These are phyloP conservation scores for Pipa parva DNA, from an alignment of 2,113 vertebrate genomes.

Conservation along the genomic window DNA sequence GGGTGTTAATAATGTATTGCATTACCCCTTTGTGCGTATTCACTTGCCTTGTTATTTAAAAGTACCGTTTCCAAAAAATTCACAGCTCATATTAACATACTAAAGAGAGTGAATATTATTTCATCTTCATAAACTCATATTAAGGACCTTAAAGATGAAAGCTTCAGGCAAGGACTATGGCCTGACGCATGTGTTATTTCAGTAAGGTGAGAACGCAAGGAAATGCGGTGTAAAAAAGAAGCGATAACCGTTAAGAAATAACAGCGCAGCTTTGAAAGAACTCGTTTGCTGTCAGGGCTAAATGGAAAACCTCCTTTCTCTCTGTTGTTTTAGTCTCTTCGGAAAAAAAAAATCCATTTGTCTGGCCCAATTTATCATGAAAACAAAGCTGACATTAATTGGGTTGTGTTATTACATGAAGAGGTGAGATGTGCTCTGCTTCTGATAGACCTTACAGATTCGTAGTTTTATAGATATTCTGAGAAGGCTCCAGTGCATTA, in stretches of 20 bases:
- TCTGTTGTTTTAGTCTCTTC: constrained; percentile 37
- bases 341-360: constrained; percentile 51
- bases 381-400: constrained; percentile 54
- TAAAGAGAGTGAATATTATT: background rate
- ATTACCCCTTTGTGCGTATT: background rate
- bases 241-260: constrained; percentile 9
- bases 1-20: background rate
- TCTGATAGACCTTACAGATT: constrained; percentile 55
- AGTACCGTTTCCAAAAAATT: background rate
- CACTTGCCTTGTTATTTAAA: background rate
- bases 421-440: constrained; percentile 48
- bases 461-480: constrained; percentile 56
- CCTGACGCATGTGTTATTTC: background rate
- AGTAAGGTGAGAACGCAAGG: constrained; percentile 8
- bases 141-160: background rate
- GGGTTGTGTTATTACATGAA: constrained; percentile 49
- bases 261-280: background rate
- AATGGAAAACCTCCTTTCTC: constrained; percentile 11
- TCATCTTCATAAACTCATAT: background rate
- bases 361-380: constrained; percentile 52
- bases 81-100: background rate
- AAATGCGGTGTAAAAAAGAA: constrained; percentile 11
- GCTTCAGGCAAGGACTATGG: no score
- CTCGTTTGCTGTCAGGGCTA: constrained; percentile 8
- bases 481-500: constrained; percentile 52